Conservation (phyloP, 1,140 invertebrate genomes). For the Diuraphis noxia region DNA sequence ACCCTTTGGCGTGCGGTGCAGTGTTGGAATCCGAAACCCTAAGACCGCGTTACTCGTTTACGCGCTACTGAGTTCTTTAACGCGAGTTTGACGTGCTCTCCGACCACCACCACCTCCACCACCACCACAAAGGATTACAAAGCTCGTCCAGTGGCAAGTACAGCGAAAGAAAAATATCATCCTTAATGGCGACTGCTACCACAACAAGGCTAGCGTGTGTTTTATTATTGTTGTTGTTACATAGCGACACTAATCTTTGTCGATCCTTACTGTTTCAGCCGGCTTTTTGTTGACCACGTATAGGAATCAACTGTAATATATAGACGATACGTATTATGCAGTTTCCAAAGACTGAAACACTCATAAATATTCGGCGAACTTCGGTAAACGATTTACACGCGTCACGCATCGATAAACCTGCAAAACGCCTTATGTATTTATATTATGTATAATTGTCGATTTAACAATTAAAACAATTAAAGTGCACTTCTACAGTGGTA, state of each 20-base stretch:
- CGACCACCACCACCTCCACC: background rate
- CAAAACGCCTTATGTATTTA: background rate
- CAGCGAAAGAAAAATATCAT: background rate
- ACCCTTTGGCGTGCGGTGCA: background rate
- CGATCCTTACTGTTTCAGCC: background rate
- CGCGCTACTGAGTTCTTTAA: constrained; percentile 10
- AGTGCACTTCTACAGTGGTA: background rate
- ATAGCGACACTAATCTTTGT: background rate
- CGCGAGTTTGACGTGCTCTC: background rate
- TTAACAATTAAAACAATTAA: background rate
- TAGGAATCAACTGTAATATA: background rate
- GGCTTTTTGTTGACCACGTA: background rate
- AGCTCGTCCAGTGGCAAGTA: background rate
- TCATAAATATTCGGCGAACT: background rate
- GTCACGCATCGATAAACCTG: too few relatives aligned
- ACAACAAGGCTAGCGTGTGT: background rate
- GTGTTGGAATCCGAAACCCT: background rate
- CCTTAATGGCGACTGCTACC: background rate
- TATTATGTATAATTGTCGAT: background rate
- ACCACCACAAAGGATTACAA: background rate
- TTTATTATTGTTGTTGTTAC: background rate
- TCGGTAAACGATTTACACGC: too few relatives aligned
- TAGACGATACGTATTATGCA: background rate
- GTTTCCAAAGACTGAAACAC: background rate
- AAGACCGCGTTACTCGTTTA: background rate